A percentile compares a stretch with the other conserved stretches of the same genome.
phyloP scores from a whole-genome alignment of 2,113 vertebrate species.

The Microcebus griseorufus region DNA sequence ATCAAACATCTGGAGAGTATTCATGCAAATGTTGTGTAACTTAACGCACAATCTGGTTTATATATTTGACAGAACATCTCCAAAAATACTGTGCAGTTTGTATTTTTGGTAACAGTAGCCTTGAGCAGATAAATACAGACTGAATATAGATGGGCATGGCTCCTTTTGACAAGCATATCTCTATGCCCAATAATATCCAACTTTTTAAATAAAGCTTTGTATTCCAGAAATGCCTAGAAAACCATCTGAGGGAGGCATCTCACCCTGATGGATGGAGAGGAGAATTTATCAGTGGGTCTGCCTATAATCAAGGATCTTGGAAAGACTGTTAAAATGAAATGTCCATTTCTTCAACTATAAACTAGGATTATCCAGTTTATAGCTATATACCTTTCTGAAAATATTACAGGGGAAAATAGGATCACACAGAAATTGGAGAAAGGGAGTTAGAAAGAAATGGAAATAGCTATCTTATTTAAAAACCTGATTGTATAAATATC shows the following conservation, averaged over 20 bases:
- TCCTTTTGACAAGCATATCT: not conserved
- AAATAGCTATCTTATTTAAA: not conserved
- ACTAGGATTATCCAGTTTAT: not conserved
- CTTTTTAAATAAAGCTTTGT: not conserved
- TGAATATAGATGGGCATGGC: not conserved
- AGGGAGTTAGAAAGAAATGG: not conserved
- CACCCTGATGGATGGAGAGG: not conserved
- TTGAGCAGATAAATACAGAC: not conserved
- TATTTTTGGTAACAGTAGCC: slow-evolving; percentile 64
- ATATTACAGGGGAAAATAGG: not conserved
- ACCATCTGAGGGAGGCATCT: not conserved
- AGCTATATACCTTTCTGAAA: not conserved
- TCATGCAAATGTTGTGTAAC: slow-evolving; percentile 27
- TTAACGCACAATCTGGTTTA: slow-evolving; percentile 61
- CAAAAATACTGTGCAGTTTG: slow-evolving; percentile 11
- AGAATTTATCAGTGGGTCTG: not conserved
- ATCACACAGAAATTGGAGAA: not conserved
- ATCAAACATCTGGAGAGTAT: slow-evolving; percentile 67
- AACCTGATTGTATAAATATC: not conserved
- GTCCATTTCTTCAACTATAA: not conserved
- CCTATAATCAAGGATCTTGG: not conserved
- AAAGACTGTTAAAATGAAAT: not conserved
- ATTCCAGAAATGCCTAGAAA: slow-evolving; percentile 4
- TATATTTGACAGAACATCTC: slow-evolving; percentile 48
- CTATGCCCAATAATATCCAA: not conserved